These are phyloP conservation scores for Orchesella flavescens DNA, from an alignment of 2,888 invertebrate species.

Conservation along the genomic window DNA sequence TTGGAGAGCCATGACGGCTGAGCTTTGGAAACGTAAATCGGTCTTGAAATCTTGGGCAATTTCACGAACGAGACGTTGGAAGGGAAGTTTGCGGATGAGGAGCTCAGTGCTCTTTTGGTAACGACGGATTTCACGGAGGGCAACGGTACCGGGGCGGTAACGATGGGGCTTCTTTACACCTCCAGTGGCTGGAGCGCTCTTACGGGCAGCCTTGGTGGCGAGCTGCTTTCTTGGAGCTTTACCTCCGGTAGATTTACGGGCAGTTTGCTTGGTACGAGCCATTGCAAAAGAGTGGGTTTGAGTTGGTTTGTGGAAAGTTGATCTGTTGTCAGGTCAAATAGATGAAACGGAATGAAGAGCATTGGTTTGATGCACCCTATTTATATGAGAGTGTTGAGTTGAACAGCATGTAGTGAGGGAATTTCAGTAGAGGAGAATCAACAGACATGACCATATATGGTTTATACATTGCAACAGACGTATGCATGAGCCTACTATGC, in stretches of 20 bases:
- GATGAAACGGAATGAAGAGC: too few species aligned
- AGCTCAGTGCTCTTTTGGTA: constrained; percentile 21
- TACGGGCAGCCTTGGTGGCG: constrained; percentile 95
- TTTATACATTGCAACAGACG: too few species aligned
- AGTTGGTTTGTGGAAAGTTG: too few species aligned
- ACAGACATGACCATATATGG: too few species aligned
- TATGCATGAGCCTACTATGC: too few species aligned
- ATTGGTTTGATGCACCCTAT: too few species aligned
- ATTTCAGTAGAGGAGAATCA: too few species aligned
- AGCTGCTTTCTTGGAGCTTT: constrained; percentile 95
- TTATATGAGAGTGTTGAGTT: too few species aligned
- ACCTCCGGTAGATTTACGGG: constrained; percentile 97
- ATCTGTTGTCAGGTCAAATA: too few species aligned
- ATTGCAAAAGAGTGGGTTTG: constrained; percentile 75
- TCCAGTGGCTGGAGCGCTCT: constrained; percentile 94
- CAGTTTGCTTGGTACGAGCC: constrained; percentile 98
- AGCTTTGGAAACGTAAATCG: neutral
- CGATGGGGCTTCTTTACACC: constrained; percentile 98
- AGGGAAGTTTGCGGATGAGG: constrained; percentile 16
- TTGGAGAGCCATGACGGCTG: neutral
- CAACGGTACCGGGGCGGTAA: constrained; percentile 95
- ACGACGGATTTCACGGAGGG: constrained; percentile 79
- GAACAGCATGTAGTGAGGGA: too few species aligned
- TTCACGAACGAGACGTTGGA: neutral
- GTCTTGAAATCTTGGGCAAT: neutral